Evolutionary conservation across 1,140 invertebrate species (phyloP).

Genomic region (Drosophila dunni): DNA sequence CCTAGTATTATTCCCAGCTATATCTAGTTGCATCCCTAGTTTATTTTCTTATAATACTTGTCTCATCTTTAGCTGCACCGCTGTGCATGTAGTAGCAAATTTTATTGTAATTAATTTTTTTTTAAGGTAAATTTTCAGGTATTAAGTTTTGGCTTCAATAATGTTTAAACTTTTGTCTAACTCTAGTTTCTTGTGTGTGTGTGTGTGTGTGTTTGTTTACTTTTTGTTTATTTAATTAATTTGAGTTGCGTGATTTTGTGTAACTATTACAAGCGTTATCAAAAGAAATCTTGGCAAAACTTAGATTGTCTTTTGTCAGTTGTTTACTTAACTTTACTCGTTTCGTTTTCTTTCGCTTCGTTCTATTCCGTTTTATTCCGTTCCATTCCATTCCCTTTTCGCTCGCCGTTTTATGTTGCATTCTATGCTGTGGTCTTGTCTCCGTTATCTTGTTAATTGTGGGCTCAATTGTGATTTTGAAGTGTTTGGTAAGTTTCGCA

Average conservation of each 20-base stretch:
- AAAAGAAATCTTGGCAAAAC: conserved; percentile 68
- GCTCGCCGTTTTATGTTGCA: neutral
- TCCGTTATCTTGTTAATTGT: conserved; percentile 77
- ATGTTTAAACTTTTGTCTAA: neutral
- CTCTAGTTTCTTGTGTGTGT: neutral
- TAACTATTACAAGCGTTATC: conserved; percentile 53
- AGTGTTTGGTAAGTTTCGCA: conserved; percentile 73
- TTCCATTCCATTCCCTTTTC: neutral
- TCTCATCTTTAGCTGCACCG: no score
- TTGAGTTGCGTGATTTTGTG: conserved; percentile 60
- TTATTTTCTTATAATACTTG: neutral
- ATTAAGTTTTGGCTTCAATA: neutral
- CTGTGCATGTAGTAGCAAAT: no score
- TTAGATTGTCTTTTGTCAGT: conserved; percentile 75
- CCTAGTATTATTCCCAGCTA: no score
- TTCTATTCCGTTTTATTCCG: neutral
- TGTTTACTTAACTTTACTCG: conserved; percentile 20
- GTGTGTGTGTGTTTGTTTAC: conserved; percentile 18
- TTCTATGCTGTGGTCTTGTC: neutral
- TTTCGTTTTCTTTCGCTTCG: conserved; percentile 21
- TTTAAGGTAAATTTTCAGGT: no score
- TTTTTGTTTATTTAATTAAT: conserved; percentile 69
- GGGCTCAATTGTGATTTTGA: conserved; percentile 71
- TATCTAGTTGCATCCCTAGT: neutral
- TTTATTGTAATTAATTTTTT: neutral